Evolutionary conservation across 1,140 invertebrate genomes (phyloP).

Genomic region (Asobara japonica): DNA sequence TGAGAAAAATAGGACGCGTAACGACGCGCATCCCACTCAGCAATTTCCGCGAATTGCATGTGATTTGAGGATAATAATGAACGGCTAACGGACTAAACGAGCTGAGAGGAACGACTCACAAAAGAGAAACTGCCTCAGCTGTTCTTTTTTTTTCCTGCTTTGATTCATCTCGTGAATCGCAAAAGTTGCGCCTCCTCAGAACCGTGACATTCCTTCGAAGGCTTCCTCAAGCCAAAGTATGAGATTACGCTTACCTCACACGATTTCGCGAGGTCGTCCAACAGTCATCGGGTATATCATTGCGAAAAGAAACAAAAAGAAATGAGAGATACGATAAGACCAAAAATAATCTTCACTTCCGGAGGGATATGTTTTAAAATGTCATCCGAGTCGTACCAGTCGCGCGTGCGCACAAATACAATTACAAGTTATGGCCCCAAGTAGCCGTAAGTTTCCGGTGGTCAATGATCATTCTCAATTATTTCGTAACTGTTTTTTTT

Average conservation of each 20-base stretch:
- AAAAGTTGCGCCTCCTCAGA: neutral
- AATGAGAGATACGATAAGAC: slow-evolving; percentile 45
- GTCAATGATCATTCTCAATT: neutral
- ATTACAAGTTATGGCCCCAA: neutral
- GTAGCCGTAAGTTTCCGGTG: slow-evolving; percentile 24
- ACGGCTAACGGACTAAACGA: slow-evolving; percentile 18
- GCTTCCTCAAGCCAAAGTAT: neutral
- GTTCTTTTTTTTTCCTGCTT: neutral
- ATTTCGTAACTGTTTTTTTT: neutral
- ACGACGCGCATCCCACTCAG: slow-evolving; percentile 23
- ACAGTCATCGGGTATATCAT: slow-evolving; percentile 23
- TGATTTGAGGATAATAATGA: slow-evolving; percentile 31
- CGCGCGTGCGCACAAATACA: slow-evolving; percentile 25
- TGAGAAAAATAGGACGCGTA: neutral
- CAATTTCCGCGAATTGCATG: slow-evolving; percentile 27
- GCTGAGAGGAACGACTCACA: neutral
- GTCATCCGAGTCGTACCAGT: slow-evolving; percentile 43
- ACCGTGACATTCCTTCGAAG: neutral
- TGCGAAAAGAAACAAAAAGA: slow-evolving; percentile 14
- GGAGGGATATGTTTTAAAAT: slow-evolving; percentile 50
- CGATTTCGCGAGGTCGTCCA: slow-evolving; percentile 9
- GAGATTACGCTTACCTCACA: slow-evolving; percentile 28
- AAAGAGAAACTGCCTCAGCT: neutral
- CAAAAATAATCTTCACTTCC: slow-evolving; percentile 50
- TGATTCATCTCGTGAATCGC: slow-evolving; percentile 11